Evolutionary conservation across 2,113 vertebrate species (phyloP).

Genomic region (Acanthochromis polyacanthus): DNA sequence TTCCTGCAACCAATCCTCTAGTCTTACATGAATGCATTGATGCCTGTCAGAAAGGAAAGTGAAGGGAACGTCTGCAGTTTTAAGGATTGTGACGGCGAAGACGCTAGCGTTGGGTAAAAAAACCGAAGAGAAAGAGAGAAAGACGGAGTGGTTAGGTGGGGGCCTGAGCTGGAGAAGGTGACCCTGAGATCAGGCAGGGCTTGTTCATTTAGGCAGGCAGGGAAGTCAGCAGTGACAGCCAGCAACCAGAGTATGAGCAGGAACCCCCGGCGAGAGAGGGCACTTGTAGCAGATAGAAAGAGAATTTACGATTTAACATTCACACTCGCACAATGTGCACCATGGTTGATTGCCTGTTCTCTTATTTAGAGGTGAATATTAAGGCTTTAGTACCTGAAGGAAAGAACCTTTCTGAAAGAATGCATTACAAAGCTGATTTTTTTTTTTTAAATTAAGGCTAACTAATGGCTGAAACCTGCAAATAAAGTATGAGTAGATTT

Average conservation of each 20-base stretch:
- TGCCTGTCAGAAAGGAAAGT: not conserved
- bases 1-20: not conserved
- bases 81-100: constrained; percentile 15
- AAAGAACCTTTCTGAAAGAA: not conserved
- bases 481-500: not conserved
- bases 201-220: constrained; percentile 73
- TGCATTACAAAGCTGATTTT: not conserved
- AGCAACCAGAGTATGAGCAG: constrained; percentile 51
- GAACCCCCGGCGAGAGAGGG: constrained; percentile 75
- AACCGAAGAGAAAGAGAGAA: constrained; percentile 1
- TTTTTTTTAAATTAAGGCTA: too few species aligned
- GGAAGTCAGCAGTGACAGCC: constrained; percentile 74
- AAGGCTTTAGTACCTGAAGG: constrained; percentile 33
- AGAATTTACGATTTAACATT: constrained; percentile 78
- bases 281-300: constrained; percentile 68
- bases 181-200: constrained; percentile 69
- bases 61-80: not conserved
- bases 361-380: constrained; percentile 40
- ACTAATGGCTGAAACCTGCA: not conserved
- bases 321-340: constrained; percentile 53
- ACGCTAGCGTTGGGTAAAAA: constrained; percentile 15
- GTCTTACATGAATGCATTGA: not conserved
- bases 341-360: constrained; percentile 44
- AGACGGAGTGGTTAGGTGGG: not conserved
- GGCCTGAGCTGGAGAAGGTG: constrained; percentile 69